These are phyloP conservation scores for Tetramorium parvispinum DNA, from an alignment of 1,140 invertebrate genomes.

Conservation along the genomic window DNA sequence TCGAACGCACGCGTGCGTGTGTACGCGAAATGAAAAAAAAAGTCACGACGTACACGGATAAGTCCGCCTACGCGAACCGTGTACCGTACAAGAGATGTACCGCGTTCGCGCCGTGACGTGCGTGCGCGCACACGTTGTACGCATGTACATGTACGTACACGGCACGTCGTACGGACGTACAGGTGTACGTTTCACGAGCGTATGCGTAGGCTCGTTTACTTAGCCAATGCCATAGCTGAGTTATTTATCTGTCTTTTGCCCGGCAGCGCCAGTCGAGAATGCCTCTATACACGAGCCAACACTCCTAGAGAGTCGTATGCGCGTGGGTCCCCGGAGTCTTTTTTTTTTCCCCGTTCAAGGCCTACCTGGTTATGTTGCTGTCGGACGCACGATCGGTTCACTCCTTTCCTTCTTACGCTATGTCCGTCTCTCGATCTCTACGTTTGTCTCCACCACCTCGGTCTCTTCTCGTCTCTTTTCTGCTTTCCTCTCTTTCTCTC, in stretches of 20 bases:
- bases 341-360: slow-evolving; percentile 72
- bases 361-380: slow-evolving; percentile 74
- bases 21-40: slow-evolving; percentile 42
- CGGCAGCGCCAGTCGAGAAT: slow-evolving; percentile 80
- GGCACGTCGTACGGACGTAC: slow-evolving; percentile 70
- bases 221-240: slow-evolving; percentile 84
- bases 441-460: slow-evolving; percentile 43
- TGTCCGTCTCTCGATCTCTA: slow-evolving; percentile 16
- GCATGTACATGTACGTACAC: slow-evolving; percentile 24
- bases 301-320: slow-evolving; percentile 72
- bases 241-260: slow-evolving; percentile 85
- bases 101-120: slow-evolving; percentile 19
- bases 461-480: not conserved
- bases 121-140: slow-evolving; percentile 13
- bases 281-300: slow-evolving; percentile 78
- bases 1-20: slow-evolving; percentile 54
- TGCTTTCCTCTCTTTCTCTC: not conserved
- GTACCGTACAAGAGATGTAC: slow-evolving; percentile 53
- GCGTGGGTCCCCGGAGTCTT: slow-evolving; percentile 66
- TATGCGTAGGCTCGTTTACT: slow-evolving; percentile 84
- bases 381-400: slow-evolving; percentile 66
- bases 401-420: slow-evolving; percentile 43
- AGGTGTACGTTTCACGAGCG: slow-evolving; percentile 78
- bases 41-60: slow-evolving; percentile 58
- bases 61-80: slow-evolving; percentile 67